Evolutionary conservation across 2,797 vertebrate species (phyloP).

Genomic region (Ceryle rudis): DNA sequence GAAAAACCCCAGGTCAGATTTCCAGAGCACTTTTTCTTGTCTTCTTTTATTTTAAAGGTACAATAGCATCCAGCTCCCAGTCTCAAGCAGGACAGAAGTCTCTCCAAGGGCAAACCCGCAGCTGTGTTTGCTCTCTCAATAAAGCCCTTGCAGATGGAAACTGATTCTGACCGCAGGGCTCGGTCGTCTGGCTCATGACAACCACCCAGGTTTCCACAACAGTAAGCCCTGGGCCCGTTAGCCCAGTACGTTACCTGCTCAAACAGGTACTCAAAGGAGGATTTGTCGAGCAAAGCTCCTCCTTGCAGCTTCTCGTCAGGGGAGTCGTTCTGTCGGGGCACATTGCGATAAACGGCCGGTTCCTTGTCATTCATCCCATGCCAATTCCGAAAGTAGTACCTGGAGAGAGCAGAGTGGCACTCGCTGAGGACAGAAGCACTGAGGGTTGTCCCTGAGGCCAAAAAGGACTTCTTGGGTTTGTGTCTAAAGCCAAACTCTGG

Average conservation of each 20-base stretch:
- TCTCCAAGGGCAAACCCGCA: background rate
- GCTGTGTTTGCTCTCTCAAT: background rate
- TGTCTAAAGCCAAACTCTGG: background rate
- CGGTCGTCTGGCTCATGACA: background rate
- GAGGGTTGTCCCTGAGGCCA: too few relatives aligned
- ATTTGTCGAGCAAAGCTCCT: slow-evolving; percentile 83
- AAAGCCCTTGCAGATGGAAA: background rate
- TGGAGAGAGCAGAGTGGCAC: background rate
- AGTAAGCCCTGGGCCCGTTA: too few relatives aligned
- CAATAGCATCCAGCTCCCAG: background rate
- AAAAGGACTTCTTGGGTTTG: background rate
- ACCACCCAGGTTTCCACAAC: background rate
- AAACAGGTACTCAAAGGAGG: slow-evolving; percentile 90
- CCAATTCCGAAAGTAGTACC: slow-evolving; percentile 93
- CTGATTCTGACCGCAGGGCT: accelerated
- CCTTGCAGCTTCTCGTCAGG: slow-evolving; percentile 24
- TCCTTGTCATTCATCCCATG: slow-evolving; percentile 85
- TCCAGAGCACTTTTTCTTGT: accelerated
- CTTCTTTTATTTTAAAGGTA: background rate
- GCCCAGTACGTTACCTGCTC: slow-evolving; percentile 79
- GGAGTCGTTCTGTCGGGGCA: background rate
- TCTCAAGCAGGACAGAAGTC: background rate
- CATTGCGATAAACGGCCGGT: slow-evolving; percentile 80
- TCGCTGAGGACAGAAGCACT: too few relatives aligned
- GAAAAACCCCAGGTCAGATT: accelerated